These are phyloP conservation scores for Polylopha cassiicola DNA, from an alignment of 2,888 invertebrate genomes.

Conservation along the genomic window DNA sequence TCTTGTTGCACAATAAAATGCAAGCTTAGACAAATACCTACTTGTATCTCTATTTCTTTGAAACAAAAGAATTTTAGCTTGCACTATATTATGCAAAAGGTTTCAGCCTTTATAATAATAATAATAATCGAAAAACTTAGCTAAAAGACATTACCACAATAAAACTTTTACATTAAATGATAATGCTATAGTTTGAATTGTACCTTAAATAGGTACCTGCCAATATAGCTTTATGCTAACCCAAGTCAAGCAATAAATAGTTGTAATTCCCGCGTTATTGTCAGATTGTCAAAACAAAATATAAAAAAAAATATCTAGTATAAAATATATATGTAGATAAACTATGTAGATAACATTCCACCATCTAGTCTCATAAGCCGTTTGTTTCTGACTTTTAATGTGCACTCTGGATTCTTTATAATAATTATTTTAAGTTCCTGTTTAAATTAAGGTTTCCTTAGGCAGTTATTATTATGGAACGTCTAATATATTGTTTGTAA, in stretches of 20 bases:
- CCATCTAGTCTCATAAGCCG: conserved; percentile 57
- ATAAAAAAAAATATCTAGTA: conserved; percentile 17
- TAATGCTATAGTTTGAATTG: too few relatives aligned
- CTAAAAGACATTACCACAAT: too few relatives aligned
- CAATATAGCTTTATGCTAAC: background rate
- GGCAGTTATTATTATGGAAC: conserved; percentile 19
- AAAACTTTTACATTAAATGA: too few relatives aligned
- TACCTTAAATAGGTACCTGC: background rate
- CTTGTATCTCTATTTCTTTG: too few relatives aligned
- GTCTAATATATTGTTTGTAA: conserved; percentile 21
- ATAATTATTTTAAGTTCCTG: conserved; percentile 27
- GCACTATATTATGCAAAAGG: too few relatives aligned
- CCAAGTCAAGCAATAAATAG: conserved; percentile 7
- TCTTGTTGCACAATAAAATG: too few relatives aligned
- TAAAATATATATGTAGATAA: conserved; percentile 28
- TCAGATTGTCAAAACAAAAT: conserved; percentile 8
- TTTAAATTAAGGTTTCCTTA: conserved; percentile 15
- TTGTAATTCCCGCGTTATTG: conserved; percentile 9
- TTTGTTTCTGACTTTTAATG: conserved; percentile 30
- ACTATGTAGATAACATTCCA: conserved; percentile 64
- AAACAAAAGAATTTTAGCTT: too few relatives aligned
- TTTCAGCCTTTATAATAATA: too few relatives aligned
- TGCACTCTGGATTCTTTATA: conserved; percentile 15
- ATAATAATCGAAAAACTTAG: too few relatives aligned
- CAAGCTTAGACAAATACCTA: too few relatives aligned